A percentile compares a stretch with the other conserved stretches of the same genome.
Conservation (phyloP, 2,888 invertebrate species). For the Toxonevra muliebris region DNA sequence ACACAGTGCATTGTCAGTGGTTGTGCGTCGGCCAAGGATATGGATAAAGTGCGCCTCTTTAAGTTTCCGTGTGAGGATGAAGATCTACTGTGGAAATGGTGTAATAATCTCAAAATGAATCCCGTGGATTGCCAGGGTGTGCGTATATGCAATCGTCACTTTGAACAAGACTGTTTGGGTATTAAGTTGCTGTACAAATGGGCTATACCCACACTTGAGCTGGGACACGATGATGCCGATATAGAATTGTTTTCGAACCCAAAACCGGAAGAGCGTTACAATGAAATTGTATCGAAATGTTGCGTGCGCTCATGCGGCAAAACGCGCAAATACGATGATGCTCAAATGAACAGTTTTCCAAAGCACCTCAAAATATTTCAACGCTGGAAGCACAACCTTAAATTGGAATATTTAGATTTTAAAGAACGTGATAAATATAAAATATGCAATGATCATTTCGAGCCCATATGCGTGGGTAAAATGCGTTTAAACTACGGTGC, state of each 20-base stretch:
- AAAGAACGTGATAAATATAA: slow-evolving; percentile 57
- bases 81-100: slow-evolving; percentile 58
- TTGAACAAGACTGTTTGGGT: slow-evolving; percentile 54
- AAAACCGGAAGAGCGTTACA: slow-evolving; percentile 52
- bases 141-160: slow-evolving; percentile 58
- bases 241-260: slow-evolving; percentile 54
- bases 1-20: slow-evolving; percentile 51
- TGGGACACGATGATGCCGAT: slow-evolving; percentile 53
- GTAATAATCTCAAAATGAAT: slow-evolving; percentile 58
- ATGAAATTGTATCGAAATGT: slow-evolving; percentile 53
- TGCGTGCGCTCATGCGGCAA: slow-evolving; percentile 57
- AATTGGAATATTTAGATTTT: slow-evolving; percentile 52
- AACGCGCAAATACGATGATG: slow-evolving; percentile 57
- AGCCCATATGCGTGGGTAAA: slow-evolving; percentile 57
- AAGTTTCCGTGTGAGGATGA: slow-evolving; percentile 57
- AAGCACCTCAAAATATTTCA: slow-evolving; percentile 50
- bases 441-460: slow-evolving; percentile 58
- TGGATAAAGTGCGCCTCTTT: slow-evolving; percentile 50
- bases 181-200: slow-evolving; percentile 55
- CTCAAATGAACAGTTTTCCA: slow-evolving; percentile 59
- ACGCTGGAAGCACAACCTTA: slow-evolving; percentile 56
- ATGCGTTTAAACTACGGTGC: slow-evolving; percentile 53
- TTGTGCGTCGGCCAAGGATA: slow-evolving; percentile 50
- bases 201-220: slow-evolving; percentile 51
- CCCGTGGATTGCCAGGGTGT: slow-evolving; percentile 54